These are phyloP conservation scores for Sminthurinus signatus DNA, from an alignment of 1,140 invertebrate species.

Conservation along the genomic window DNA sequence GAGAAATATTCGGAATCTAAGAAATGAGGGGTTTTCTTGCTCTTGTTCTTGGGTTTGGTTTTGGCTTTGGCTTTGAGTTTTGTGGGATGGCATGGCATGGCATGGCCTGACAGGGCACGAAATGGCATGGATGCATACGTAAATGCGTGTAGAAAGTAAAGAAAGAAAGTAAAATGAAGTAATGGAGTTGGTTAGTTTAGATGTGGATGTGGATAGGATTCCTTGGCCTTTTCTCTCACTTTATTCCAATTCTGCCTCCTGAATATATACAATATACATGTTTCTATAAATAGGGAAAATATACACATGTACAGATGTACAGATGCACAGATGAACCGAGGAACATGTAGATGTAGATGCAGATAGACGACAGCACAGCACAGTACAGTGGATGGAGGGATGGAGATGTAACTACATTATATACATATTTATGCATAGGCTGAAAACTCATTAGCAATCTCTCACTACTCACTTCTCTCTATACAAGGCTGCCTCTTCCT, in stretches of 20 bases:
- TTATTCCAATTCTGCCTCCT: no score
- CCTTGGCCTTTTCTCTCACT: no score
- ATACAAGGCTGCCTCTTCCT: no score
- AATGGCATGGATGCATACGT: no score
- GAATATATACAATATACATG: neutral
- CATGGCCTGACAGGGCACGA: neutral
- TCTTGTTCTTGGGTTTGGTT: neutral
- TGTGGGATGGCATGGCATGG: neutral
- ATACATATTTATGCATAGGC: slow-evolving; percentile 33
- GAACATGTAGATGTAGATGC: neutral
- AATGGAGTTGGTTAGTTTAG: no score
- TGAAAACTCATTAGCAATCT: slow-evolving; percentile 40
- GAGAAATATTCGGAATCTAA: neutral
- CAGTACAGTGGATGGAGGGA: neutral
- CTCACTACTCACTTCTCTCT: no score
- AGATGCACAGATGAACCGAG: no score
- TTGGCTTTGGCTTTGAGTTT: neutral
- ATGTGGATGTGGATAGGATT: no score
- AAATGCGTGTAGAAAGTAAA: no score
- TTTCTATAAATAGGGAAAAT: neutral
- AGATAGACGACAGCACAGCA: neutral
- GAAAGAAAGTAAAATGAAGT: no score
- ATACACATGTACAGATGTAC: neutral
- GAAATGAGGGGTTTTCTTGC: neutral
- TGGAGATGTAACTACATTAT: slow-evolving; percentile 28